Percentiles rank a stretch among this genome's conserved stretches.
These are phyloP conservation scores for Fregata magnificens DNA, from an alignment of 2,113 vertebrate species.

Conservation along the genomic window DNA sequence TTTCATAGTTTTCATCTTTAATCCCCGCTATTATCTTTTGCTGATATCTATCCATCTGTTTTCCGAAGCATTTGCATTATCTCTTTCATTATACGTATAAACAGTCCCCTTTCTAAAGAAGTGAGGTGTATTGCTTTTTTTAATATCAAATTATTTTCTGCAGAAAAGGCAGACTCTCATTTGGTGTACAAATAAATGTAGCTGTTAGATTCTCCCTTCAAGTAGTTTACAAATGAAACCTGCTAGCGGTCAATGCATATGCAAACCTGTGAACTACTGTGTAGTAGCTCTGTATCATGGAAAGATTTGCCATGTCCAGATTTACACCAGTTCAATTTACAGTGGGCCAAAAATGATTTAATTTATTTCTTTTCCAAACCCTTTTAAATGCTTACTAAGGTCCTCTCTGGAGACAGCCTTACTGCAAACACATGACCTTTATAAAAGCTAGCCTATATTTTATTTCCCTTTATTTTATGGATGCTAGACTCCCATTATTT, in stretches of 20 bases:
- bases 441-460: not conserved
- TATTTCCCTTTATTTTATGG: constrained; percentile 8
- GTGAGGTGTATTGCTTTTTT: not conserved
- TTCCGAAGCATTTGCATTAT: not conserved
- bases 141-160: not conserved
- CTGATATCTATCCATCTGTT: constrained; percentile 10
- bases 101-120: not conserved
- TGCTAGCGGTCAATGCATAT: not conserved
- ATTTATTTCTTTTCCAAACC: not conserved
- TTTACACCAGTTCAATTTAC: not conserved
- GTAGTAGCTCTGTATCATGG: not conserved
- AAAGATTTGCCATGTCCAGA: not conserved
- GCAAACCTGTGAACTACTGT: not conserved
- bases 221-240: not conserved
- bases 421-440: not conserved
- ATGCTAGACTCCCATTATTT: not conserved
- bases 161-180: not conserved
- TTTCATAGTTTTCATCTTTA: constrained; percentile 34
- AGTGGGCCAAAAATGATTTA: not conserved
- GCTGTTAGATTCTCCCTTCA: not conserved
- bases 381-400: not conserved
- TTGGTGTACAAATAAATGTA: not conserved
- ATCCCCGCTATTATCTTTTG: not conserved
- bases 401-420: not conserved
- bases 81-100: not conserved